phyloP scores from a whole-genome alignment of 2,113 vertebrate species.

The Acanthisitta chloris region DNA sequence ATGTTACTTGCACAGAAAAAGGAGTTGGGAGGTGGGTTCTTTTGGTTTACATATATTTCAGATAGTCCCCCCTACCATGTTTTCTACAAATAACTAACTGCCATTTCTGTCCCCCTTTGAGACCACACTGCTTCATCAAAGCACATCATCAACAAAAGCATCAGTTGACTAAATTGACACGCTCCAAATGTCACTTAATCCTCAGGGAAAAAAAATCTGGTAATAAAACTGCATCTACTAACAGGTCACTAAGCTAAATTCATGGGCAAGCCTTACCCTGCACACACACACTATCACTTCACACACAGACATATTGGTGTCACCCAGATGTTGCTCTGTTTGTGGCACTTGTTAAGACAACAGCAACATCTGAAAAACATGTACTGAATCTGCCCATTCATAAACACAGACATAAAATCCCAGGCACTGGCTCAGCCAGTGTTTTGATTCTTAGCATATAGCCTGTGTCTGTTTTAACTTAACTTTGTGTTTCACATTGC shows the following conservation, averaged over 20 bases:
- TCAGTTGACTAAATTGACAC: background rate
- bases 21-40: background rate
- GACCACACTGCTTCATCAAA: background rate
- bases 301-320: background rate
- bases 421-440: background rate
- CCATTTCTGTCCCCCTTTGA: background rate
- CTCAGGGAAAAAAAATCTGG: background rate
- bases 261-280: background rate
- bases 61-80: background rate
- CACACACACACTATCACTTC: background rate
- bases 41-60: background rate
- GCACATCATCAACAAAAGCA: background rate
- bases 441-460: background rate
- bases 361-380: background rate
- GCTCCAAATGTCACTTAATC: constrained; percentile 12
- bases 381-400: background rate
- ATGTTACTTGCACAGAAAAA: background rate
- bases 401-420: background rate
- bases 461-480: background rate
- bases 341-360: background rate
- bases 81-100: background rate
- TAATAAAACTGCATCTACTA: background rate
- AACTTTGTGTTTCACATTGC: background rate
- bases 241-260: background rate
- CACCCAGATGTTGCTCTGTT: background rate